A percentile compares a stretch with the other conserved stretches of the same genome.
phyloP scores from a whole-genome alignment of 2,113 vertebrate genomes.

The Pituophis catenifer region DNA sequence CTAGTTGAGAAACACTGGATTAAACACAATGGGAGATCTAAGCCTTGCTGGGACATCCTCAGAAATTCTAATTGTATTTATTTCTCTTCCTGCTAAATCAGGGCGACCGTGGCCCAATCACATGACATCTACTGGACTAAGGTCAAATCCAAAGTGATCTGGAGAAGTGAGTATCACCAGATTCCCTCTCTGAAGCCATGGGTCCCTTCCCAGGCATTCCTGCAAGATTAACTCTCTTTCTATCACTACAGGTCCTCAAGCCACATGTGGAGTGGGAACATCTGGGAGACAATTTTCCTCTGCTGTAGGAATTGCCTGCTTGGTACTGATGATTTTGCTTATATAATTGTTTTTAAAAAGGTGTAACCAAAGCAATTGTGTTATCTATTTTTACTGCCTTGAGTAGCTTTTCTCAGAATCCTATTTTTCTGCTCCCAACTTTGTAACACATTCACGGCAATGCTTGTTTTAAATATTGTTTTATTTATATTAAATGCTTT shows the following conservation, averaged over 20 bases:
- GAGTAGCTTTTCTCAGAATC: neutral
- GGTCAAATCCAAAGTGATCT: slow-evolving; percentile 51
- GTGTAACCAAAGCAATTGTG: neutral
- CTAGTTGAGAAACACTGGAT: neutral
- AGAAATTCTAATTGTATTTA: neutral
- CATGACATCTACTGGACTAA: slow-evolving; percentile 60
- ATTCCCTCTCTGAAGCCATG: neutral
- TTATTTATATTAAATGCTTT: slow-evolving; percentile 25
- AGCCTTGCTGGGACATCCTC: neutral
- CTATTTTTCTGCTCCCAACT: neutral
- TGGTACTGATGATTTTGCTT: slow-evolving; percentile 6
- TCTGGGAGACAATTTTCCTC: neutral
- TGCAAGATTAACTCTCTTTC: neutral
- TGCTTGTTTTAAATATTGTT: neutral
- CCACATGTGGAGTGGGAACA: slow-evolving; percentile 12
- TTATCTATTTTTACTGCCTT: neutral
- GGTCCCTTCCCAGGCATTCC: neutral
- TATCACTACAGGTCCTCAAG: neutral
- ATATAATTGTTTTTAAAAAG: slow-evolving; percentile 6
- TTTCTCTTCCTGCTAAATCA: slow-evolving; percentile 13
- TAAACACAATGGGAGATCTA: neutral
- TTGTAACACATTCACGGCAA: slow-evolving; percentile 17
- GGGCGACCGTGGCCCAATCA: slow-evolving; percentile 57
- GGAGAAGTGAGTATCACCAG: slow-evolving; percentile 44
- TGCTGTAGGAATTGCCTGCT: neutral